Evolutionary conservation across 1,140 invertebrate species (phyloP), one percentile per base, ranked within the genome.

Genomic region (Geopemphigus sp.): DNA sequence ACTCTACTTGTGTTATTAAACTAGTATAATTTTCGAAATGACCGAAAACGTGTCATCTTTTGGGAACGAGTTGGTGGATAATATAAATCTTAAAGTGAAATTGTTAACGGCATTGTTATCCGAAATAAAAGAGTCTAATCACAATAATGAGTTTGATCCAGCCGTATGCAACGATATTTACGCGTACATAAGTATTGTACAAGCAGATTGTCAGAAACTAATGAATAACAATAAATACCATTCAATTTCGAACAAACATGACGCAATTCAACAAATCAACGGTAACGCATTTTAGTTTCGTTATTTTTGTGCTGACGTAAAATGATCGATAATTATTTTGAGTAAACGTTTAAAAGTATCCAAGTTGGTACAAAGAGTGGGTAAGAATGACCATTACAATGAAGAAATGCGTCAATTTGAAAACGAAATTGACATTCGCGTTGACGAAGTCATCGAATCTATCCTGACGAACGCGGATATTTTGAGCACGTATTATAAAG

Each of bases 181-280:
- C 19, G n/a, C 26, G 4, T 72, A 72, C 17, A 29, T 72, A 53
- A 3, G 54, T 26, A 29, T 72, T 12, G 17, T 72, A 54, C 26
- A n/a, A 54, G 32, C 47, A 12, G 68, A 72, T 54, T 72, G 68
- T 54, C 68, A 72, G 17, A 54, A 5, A 72, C 19, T 70, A 19
- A 19, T 29, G 19, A 53, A 70, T 70, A 15, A 26, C 50, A 47
- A 24, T 47, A 66, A 66, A 45, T 53, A 53, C 53, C 17, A 70
- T 53, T 29, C 19, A 0, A 26, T 29, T 66, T 66, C 39, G 15
- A 47, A 66, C n/a, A 66, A 45, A 22, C 8, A 29, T n/a, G 1
- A 54, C 17, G n/a, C 6, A 50, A 54, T 53, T 54, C 68, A 29
- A 29, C 53, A 32, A 29, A n/a, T 54, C 26, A 53, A 53, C 5